A percentile compares a stretch with the other conserved stretches of the same genome.
Evolutionary conservation across 92 coral and sea anemone species (phyloP).

Genomic region (Parazoanthus darwini): DNA sequence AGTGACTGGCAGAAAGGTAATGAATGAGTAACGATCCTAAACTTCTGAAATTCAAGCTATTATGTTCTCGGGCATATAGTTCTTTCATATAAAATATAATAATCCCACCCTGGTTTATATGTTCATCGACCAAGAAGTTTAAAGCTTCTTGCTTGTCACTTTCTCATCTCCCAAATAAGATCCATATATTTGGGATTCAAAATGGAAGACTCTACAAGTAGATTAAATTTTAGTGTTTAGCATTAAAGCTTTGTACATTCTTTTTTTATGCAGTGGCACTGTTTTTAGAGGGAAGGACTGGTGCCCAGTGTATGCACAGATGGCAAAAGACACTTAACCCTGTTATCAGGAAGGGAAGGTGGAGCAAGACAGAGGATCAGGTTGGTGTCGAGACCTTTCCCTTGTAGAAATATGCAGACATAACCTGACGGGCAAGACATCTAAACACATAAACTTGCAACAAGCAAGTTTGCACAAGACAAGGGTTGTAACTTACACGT

Average conservation of each 20-base stretch:
- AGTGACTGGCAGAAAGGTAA: conserved; percentile 43
- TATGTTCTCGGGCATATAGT: too few relatives aligned
- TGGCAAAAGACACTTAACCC: conserved; percentile 85
- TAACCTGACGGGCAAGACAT: background rate
- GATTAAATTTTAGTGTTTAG: background rate
- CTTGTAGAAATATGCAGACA: background rate
- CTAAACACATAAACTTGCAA: too few relatives aligned
- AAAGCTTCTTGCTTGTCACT: background rate
- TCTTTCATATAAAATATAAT: too few relatives aligned
- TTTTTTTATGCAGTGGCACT: conserved; percentile 66
- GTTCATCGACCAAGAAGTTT: too few relatives aligned
- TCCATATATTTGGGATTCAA: background rate
- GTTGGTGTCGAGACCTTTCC: conserved; percentile 35
- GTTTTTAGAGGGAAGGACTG: conserved; percentile 93
- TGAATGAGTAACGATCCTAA: background rate
- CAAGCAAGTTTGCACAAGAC: too few relatives aligned
- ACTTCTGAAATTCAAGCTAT: background rate
- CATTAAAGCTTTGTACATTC: background rate
- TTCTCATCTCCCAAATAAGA: background rate
- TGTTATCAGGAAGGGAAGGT: conserved; percentile 75
- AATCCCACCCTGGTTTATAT: too few relatives aligned
- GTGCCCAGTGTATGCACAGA: conserved; percentile 94
- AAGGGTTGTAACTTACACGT: too few relatives aligned
- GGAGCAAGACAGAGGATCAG: conserved; percentile 78
- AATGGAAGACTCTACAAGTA: too few relatives aligned